Evolutionary conservation across 2,113 vertebrate species (phyloP), one percentile per base, ranked within the genome.

Genomic region (Haemorhous mexicanus): DNA sequence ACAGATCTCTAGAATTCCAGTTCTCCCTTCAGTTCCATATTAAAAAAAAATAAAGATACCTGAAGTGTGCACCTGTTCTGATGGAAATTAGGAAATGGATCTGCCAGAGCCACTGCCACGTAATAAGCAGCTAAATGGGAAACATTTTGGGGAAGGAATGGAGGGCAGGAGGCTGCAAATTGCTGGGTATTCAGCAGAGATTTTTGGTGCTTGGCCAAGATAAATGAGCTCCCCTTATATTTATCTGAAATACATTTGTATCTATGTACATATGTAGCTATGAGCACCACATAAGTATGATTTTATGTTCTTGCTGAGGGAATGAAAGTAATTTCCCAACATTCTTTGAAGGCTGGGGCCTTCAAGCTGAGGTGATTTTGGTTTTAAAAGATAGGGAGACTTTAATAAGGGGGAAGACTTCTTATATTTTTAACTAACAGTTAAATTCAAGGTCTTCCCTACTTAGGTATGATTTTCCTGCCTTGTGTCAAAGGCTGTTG

Each of bases 401-500:
- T 69, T 94, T 27, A 88, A 47, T 69, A 58, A 81, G 37, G 76
- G 59, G 39, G 84, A 93, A 66, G 15, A 9, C 17, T 76, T 76
- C 14, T 61, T 69, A 4, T 19, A 14, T 49, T 90, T 91, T 44
- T 11, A 41, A 35, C 11, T 35, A 84, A 11, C 32, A 59, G 73
- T 69, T 74, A 46, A 62, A 59, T 87, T 75, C 35, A 41, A 66
- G 91, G 68, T 80, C 59, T 93, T 62, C n/a, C 20, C 59, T 92
- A 4, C 26, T 78, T 69, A 83, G 66, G 49, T 76, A 18, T 32
- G 21, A 68, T 89, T 94, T 95, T 84, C 73, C 46, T 94, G 69
- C 53, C 82, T 92, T 33, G 26, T 94, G 74, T 96, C 76, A 91
- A 86, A 96, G 84, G 46, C 86, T 92, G 39, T 52, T 94, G 55